phyloP scores from a whole-genome alignment of 1,140 invertebrate genomes.

The Caenorhabditis tropicalis region DNA sequence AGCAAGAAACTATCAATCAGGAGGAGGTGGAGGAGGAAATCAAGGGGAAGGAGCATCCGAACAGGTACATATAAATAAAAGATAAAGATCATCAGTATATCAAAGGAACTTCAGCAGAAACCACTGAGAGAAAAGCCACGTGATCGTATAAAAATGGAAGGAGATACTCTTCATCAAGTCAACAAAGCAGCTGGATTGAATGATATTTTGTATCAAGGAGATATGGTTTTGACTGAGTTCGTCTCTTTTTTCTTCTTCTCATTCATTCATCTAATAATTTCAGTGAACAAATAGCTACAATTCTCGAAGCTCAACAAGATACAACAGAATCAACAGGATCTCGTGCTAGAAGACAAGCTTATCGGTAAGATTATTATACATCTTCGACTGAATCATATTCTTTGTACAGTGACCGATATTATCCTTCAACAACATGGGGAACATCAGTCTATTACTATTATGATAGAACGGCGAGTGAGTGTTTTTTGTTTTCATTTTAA shows the following conservation, averaged over 20 bases:
- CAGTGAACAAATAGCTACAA: constrained; percentile 22
- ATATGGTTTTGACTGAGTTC: constrained; percentile 47
- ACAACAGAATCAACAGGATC: not conserved
- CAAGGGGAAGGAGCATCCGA: not conserved
- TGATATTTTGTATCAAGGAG: constrained; percentile 49
- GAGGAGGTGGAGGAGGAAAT: not conserved
- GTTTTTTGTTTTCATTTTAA: not conserved
- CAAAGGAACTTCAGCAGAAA: not conserved
- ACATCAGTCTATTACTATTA: constrained; percentile 48
- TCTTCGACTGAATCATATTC: no score
- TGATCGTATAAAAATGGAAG: constrained; percentile 4
- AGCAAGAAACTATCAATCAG: not conserved
- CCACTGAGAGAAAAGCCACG: not conserved
- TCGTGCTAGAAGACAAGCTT: constrained; percentile 38
- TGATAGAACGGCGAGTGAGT: constrained; percentile 43
- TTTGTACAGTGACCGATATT: constrained; percentile 28
- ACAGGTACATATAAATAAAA: not conserved
- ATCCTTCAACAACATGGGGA: constrained; percentile 46
- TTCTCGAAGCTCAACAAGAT: constrained; percentile 6
- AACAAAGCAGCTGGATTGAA: constrained; percentile 29
- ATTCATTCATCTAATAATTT: not conserved
- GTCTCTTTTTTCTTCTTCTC: not conserved
- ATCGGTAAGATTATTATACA: constrained; percentile 23
- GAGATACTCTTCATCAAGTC: constrained; percentile 43
- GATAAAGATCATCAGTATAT: no score